Percentiles rank a stretch among this genome's conserved stretches.
Conservation (phyloP, 1,140 invertebrate genomes). For the Mactra quadrangularis region DNA sequence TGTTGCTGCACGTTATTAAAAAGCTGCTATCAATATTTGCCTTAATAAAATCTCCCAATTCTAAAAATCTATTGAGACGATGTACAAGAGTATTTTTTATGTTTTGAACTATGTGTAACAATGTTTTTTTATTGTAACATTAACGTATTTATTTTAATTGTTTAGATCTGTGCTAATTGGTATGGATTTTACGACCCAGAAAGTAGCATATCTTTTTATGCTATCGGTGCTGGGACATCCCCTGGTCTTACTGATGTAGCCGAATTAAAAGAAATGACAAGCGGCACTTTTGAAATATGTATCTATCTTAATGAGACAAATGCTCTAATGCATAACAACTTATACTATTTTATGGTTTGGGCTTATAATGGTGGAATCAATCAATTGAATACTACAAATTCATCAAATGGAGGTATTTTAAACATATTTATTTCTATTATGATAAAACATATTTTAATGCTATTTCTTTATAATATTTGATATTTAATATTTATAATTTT, state of each 20-base stretch:
- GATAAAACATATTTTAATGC: no score
- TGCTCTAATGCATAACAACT: constrained; percentile 36
- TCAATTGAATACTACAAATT: constrained; percentile 24
- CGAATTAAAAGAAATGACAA: background rate
- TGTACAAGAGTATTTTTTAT: no score
- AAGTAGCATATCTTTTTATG: constrained; percentile 64
- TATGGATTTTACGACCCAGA: constrained; percentile 65
- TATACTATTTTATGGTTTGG: constrained; percentile 50
- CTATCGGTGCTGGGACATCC: constrained; percentile 34
- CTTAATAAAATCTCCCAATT: no score
- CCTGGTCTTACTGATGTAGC: constrained; percentile 44
- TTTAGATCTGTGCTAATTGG: constrained; percentile 69
- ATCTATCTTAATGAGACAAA: background rate
- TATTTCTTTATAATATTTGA: no score
- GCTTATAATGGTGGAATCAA: constrained; percentile 56
- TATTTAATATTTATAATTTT: no score
- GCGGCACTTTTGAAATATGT: constrained; percentile 10
- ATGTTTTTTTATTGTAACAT: no score
- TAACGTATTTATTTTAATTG: no score
- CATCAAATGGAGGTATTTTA: constrained; percentile 57
- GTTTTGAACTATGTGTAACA: no score
- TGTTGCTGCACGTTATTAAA: no score
- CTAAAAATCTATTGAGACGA: no score
- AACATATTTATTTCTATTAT: no score
- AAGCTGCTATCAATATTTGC: no score